phyloP scores from a whole-genome alignment of 2,797 vertebrate species.

The Sebastes cheni region DNA sequence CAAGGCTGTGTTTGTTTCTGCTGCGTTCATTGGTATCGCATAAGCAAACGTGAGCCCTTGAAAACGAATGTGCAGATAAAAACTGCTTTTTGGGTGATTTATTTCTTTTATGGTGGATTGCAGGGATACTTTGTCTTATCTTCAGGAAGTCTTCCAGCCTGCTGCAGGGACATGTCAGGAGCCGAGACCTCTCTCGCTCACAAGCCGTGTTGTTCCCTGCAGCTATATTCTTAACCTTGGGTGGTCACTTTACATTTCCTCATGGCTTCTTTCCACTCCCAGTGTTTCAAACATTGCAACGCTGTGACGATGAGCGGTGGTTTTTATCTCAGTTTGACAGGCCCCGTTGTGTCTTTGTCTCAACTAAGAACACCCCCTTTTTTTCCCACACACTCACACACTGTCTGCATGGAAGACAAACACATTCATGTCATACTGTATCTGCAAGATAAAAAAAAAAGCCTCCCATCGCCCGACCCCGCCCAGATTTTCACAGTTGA shows the following conservation, averaged over 20 bases:
- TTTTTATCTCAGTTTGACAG: constrained; percentile 30
- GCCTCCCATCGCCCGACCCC: constrained; percentile 26
- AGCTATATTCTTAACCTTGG: constrained; percentile 66
- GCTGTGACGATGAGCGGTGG: background rate
- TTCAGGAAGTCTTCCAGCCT: constrained; percentile 71
- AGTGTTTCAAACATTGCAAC: constrained; percentile 38
- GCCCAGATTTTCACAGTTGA: constrained; percentile 63
- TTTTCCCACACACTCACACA: background rate
- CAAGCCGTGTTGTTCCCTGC: constrained; percentile 45
- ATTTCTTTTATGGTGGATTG: constrained; percentile 68
- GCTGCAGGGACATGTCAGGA: constrained; percentile 64
- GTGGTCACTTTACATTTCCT: constrained; percentile 73
- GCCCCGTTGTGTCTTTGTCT: constrained; percentile 33
- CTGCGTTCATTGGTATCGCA: constrained; percentile 71
- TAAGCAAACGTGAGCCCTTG: constrained; percentile 64
- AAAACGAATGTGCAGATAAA: constrained; percentile 54
- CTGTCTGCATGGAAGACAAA: background rate
- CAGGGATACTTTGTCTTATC: constrained; percentile 74
- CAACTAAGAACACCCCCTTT: background rate
- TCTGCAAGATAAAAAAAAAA: constrained; percentile 58
- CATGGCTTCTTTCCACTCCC: constrained; percentile 27
- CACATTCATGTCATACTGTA: constrained; percentile 52
- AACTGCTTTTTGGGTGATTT: constrained; percentile 62
- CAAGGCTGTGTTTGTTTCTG: constrained; percentile 79
- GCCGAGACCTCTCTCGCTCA: constrained; percentile 50